Conservation (phyloP, 1,140 invertebrate species). For the Riptortus pedestris region DNA sequence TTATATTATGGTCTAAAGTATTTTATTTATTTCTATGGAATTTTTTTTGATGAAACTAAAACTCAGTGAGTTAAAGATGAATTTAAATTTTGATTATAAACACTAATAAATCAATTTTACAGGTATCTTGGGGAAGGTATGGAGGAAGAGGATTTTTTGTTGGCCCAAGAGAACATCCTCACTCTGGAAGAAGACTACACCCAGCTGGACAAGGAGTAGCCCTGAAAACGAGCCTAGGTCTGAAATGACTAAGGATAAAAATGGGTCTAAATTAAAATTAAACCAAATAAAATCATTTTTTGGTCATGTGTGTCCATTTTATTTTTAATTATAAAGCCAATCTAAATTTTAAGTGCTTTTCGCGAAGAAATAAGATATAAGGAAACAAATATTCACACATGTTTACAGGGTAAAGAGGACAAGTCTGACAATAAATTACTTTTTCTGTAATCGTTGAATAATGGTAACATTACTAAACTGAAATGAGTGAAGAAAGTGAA, state of each 20-base stretch:
- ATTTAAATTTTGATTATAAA: no score
- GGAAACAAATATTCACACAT: not conserved
- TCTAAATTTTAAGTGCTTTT: not conserved
- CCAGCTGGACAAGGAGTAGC: not conserved
- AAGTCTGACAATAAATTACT: no score
- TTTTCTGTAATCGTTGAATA: no score
- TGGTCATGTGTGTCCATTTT: not conserved
- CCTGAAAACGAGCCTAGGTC: not conserved
- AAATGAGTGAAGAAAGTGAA: no score
- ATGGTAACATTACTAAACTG: no score
- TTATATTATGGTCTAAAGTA: no score
- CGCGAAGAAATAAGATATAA: not conserved
- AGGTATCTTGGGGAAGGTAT: slow-evolving; percentile 51
- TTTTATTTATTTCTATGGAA: no score
- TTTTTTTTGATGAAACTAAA: no score
- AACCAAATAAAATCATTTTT: not conserved
- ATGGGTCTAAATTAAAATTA: not conserved
- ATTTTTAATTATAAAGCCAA: not conserved
- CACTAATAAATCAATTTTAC: no score
- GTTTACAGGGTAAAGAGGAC: no score
- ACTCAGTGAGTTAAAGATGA: no score
- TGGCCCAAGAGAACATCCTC: slow-evolving; percentile 75
- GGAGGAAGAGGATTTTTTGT: slow-evolving; percentile 77
- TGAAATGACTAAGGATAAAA: not conserved
- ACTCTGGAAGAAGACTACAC: slow-evolving; percentile 69